Evolutionary conservation across 2,113 vertebrate genomes (phyloP), one percentile per base, ranked within the genome.

Genomic region (Crotophaga sulcirostris): DNA sequence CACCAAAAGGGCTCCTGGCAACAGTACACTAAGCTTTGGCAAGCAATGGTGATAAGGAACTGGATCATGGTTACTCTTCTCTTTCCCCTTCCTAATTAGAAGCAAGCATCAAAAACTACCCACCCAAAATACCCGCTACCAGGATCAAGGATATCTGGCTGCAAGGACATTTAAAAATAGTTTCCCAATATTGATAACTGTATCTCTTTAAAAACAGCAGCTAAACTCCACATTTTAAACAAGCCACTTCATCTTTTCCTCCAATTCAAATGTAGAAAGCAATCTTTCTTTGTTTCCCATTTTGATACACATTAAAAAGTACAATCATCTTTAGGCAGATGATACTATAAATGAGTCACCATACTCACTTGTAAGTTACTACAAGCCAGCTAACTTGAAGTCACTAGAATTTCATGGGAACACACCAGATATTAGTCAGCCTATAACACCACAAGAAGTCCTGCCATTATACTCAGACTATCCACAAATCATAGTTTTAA

Each of bases 341-440:
- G 72, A 94, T 40, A 84, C 4, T 47, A 51, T 2, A 64, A 52
- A 59, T 77, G 72, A 96, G 60, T 94, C 79, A 80, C 29, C 84
- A 34, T 33, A 62, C 55, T 69, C 52, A 36, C 28, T 80, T 31
- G 33, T 60, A 72, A 66, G 40, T 67, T 13, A 72, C 28, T 72
- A 56, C 42, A 85, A 58, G 58, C 29, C 59, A 79, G 55, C 69
- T 87, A 87, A 82, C 36, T 76, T 33, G 7, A 16, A 95, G 77
- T 89, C 69, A 95, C 75, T 55, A 58, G 47, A 83, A 91, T 93
- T 95, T 54, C 70, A 73, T 51, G 31, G 67, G 79, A 91, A 73
- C 47, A 66, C 75, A 83, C 4, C 24, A 85, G 52, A 36, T 3
- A 1, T 90, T 92, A 97, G 45, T 96, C 94, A 96, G 72, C 33